Evolutionary conservation across 2,888 invertebrate species (phyloP).

Genomic region (Diaprepes abbreviatus): DNA sequence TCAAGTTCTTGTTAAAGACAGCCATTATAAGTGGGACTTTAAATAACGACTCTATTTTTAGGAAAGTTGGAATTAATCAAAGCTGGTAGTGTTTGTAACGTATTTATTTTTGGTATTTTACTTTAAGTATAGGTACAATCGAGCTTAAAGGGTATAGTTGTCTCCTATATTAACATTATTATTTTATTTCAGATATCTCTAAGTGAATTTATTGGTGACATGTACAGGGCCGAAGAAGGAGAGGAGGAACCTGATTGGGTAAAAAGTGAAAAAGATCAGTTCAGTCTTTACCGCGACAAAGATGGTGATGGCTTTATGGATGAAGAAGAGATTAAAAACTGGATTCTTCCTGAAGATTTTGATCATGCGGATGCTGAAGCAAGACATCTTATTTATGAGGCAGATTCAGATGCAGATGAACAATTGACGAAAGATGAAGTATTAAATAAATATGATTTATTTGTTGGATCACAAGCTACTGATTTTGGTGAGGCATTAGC

Average conservation of each 20-base stretch:
- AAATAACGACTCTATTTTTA: no score
- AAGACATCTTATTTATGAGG: conserved; percentile 93
- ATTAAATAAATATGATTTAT: conserved; percentile 94
- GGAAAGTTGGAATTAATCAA: no score
- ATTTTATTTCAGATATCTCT: conserved; percentile 74
- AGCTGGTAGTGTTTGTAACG: no score
- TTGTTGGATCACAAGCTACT: conserved; percentile 98
- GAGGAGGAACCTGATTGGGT: conserved; percentile 96
- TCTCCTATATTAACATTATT: no score
- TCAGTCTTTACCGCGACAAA: conserved; percentile 84
- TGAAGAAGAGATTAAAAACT: conserved; percentile 72
- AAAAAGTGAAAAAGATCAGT: conserved; percentile 92
- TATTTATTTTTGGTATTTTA: no score
- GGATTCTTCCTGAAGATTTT: conserved; percentile 96
- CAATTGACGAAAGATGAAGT: conserved; percentile 91
- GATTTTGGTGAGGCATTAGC: conserved; percentile 97
- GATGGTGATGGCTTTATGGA: conserved; percentile 82
- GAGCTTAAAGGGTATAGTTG: no score
- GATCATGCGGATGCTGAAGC: conserved; percentile 98
- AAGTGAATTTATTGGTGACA: conserved; percentile 95
- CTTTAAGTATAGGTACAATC: no score
- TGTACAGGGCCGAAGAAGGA: conserved; percentile 84
- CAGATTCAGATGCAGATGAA: conserved; percentile 93
- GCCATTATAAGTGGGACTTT: no score
- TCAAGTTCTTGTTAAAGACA: no score